Base-by-base conservation (phyloP, 2,888 invertebrate genomes). In the Heteromyza rotundicornis region DNA sequence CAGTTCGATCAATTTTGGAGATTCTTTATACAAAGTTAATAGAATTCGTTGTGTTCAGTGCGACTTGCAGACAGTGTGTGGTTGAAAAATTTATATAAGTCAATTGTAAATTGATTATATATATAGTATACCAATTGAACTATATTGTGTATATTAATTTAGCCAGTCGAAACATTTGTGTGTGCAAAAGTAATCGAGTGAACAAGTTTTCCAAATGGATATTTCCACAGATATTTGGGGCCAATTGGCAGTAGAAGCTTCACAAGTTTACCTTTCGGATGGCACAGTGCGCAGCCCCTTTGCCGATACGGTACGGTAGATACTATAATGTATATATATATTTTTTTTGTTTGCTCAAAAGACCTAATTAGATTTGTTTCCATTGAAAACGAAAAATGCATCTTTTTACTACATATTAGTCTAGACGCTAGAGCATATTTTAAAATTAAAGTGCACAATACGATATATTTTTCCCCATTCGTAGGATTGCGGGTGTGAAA, bases 241-340 rank as follows among this genome's bases (percentile, higher is more conserved):
- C 55, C 94, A 95, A 83, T 85, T 95, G 76, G 94, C 94, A 64
- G 86, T 94, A 63, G 94, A 95, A 84, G 92, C 92, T 59, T 90
- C 91, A 72, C 92, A 93, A 84, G 91, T 94, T 68, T 94, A 93
- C 84, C 86, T 94, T 69, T 89, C 89, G 44, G 94, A 94, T 84
- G 92, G 90, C 66, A 91, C 91, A 62, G 85, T 90, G 73, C 88
- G 91, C 79, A 93, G 93, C 82, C 92, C 92, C 65, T 94, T 93
- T 80, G 91, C 92, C 63, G 88, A 87, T 82, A 94, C 94, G 89
- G 94, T 94, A 90, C 86, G 85, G 85, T 66, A 53, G 60, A 65
- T n/a, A n/a, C n/a, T n/a, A n/a, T n/a, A n/a, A 27, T 32, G 32
- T 49, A 14, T 40, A 20, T 49, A 24, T 49, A 19, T 20, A 32